A percentile compares a stretch with the other conserved stretches of the same genome.
These are phyloP conservation scores for Hydrotaea cyrtoneurina DNA, from an alignment of 2,888 invertebrate species.

Conservation along the genomic window DNA sequence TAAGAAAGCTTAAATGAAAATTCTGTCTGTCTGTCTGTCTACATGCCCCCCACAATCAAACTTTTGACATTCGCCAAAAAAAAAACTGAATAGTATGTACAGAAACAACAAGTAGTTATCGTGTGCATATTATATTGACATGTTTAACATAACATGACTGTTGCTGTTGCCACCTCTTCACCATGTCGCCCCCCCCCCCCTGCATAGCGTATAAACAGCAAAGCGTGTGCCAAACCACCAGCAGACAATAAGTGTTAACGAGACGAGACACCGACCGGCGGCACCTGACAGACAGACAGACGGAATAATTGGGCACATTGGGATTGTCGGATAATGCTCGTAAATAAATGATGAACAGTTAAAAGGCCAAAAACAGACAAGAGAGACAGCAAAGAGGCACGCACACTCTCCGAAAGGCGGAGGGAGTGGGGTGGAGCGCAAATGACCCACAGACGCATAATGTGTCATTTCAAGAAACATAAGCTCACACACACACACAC, in stretches of 20 bases:
- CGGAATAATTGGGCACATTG: conserved; percentile 24
- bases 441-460: conserved; percentile 5
- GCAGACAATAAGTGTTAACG: conserved; percentile 9
- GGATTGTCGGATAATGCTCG: conserved; percentile 19
- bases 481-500: background rate
- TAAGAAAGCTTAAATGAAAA: background rate
- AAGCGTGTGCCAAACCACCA: conserved; percentile 41
- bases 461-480: conserved; percentile 23
- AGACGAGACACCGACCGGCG: conserved; percentile 11
- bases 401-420: too few species aligned
- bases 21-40: background rate
- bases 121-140: background rate
- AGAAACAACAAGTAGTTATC: too few species aligned
- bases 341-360: conserved; percentile 32
- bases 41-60: background rate
- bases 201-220: conserved; percentile 16
- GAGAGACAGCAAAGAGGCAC: background rate
- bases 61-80: background rate
- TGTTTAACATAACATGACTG: conserved; percentile 15
- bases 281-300: background rate
- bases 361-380: conserved; percentile 29
- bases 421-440: background rate
- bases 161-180: background rate
- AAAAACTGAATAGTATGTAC: background rate
- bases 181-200: background rate